phyloP scores from a whole-genome alignment of 2,113 vertebrate species.

The Cettia cetti region DNA sequence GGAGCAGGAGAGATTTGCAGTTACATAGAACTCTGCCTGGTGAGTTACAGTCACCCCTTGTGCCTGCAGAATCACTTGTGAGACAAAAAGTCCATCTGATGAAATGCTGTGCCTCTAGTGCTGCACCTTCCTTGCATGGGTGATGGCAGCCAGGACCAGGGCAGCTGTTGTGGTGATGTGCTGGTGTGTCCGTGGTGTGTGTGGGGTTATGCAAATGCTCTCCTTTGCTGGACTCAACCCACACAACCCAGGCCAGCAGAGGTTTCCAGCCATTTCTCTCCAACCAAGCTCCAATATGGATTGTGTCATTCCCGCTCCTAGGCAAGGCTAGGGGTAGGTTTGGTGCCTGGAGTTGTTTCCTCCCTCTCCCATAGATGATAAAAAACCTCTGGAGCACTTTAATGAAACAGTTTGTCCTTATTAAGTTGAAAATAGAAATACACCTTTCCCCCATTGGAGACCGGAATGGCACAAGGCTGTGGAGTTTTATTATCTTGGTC shows the following conservation, averaged over 20 bases:
- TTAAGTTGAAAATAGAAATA: slow-evolving; percentile 26
- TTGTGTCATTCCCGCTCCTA: background rate
- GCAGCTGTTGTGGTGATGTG: fast-evolving
- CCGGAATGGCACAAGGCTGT: background rate
- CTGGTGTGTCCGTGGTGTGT: fast-evolving
- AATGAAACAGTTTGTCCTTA: slow-evolving; percentile 3
- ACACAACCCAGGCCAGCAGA: background rate
- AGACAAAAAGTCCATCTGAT: background rate
- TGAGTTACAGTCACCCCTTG: background rate
- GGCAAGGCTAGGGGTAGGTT: background rate
- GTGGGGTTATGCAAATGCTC: background rate
- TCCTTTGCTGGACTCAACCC: background rate
- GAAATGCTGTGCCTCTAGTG: background rate
- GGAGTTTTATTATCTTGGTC: slow-evolving; percentile 15
- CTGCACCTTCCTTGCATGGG: background rate
- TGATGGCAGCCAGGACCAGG: fast-evolving
- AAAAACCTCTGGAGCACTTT: background rate
- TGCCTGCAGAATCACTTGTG: background rate
- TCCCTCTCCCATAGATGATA: background rate
- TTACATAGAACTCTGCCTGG: background rate
- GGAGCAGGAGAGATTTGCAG: background rate
- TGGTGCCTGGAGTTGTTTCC: background rate
- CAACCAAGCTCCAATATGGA: background rate
- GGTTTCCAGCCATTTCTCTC: background rate
- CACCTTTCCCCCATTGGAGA: background rate